Evolutionary conservation across 2,113 vertebrate species (phyloP).

Genomic region (Mohoua ochrocephala): DNA sequence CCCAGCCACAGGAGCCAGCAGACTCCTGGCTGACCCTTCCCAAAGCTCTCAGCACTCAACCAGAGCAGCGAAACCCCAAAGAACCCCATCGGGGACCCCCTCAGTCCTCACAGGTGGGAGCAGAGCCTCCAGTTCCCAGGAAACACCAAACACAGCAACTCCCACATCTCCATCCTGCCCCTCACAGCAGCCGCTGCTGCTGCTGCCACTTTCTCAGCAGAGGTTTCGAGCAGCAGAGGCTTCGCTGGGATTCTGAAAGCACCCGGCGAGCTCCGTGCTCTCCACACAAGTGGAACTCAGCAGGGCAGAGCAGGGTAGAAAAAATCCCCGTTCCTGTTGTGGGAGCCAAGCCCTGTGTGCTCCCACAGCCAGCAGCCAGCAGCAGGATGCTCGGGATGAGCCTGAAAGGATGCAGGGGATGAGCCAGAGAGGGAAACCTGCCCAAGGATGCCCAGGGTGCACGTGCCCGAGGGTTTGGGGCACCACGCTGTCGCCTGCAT

Average conservation of each 20-base stretch:
- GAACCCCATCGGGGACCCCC: neutral
- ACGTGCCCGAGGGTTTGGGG: rapidly evolving
- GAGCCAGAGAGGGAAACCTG: neutral
- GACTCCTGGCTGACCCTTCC: neutral
- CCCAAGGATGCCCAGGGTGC: rapidly evolving
- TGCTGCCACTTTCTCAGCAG: neutral
- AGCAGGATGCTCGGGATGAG: neutral
- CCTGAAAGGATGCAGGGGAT: neutral
- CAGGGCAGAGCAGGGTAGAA: neutral
- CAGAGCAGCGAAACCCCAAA: neutral
- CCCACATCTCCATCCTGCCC: neutral
- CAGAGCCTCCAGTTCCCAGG: neutral
- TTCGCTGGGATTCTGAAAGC: neutral
- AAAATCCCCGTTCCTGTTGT: neutral
- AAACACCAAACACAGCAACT: neutral
- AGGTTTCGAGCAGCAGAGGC: neutral
- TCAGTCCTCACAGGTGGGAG: rapidly evolving
- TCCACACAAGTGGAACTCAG: neutral
- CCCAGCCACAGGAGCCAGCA: rapidly evolving
- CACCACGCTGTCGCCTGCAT: rapidly evolving
- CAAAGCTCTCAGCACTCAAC: neutral
- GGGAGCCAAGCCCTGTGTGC: neutral
- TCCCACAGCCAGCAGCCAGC: neutral
- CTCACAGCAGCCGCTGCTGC: neutral
- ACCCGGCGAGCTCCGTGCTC: rapidly evolving